Evolutionary conservation across 2,797 vertebrate genomes (phyloP), one percentile per base, ranked within the genome.

Genomic region (Bothrops alternatus): DNA sequence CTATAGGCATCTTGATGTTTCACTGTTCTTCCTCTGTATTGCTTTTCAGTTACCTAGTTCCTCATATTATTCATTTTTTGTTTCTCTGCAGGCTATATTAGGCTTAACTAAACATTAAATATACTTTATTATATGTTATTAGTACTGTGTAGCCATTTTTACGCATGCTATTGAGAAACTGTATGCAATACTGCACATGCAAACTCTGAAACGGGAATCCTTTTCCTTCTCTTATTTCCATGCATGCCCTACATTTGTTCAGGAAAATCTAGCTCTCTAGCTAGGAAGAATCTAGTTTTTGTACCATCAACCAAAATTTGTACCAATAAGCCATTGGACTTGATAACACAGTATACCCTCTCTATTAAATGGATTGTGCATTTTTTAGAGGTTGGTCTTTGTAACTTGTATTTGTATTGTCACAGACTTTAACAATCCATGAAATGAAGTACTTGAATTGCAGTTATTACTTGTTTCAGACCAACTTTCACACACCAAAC

Each of bases 61-160:
- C 86, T 86, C 93, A 78, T 53, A 91, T 94, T 94, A 93, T 95
- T 37, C 69, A 65, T 94, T 95, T 0, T 0, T 95, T 93, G 92
- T 93, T 95, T 93, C 90, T 23, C 93, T 91, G 60, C 93, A 95
- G 93, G 85, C 96, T 96, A 6, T 94, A 87, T 91, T 95, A 32
- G 63, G 69, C 57, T 89, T 65, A 63, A 47, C 57, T 88, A 88
- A 93, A 87, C 42, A 87, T 57, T 53, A 47, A 88, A 65, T 56
- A 53, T 86, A 87, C 16, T 86, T 88, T n/a, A 85, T 28, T 63
- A 63, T n/a, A 57, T 57, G 16, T 69, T 91, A 16, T 82, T 93
- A 87, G 7, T 78, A 50, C 50, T 50, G 7, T 50, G 87, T 63
- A 20, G 4, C 13, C 56, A 56, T 20, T 91, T 63, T 37, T 3